Conservation (phyloP, 2,888 invertebrate species). For the Cerastis rubricosa region DNA sequence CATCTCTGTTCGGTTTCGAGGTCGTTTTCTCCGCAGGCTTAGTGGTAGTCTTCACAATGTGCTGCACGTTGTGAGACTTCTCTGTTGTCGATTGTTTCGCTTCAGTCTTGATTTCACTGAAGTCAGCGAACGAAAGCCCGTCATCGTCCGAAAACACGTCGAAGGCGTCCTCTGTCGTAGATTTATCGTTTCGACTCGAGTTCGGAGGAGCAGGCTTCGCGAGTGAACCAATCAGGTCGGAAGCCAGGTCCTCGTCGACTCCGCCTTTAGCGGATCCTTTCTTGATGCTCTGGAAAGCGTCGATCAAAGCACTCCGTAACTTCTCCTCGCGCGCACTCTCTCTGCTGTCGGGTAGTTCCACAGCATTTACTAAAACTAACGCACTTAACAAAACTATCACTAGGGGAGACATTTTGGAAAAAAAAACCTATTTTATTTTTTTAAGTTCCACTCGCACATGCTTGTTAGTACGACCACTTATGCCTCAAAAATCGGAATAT, state of each 20-base stretch:
- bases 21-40: constrained; percentile 78
- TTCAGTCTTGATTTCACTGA: constrained; percentile 76
- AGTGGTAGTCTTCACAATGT: constrained; percentile 84
- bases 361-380: constrained; percentile 75
- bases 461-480: constrained; percentile 62
- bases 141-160: constrained; percentile 85
- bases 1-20: constrained; percentile 77
- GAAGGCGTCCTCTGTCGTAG: constrained; percentile 79
- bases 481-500: constrained; percentile 26
- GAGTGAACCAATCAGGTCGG: constrained; percentile 84
- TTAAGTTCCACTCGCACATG: constrained; percentile 78
- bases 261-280: constrained; percentile 85
- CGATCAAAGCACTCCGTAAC: constrained; percentile 85
- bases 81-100: constrained; percentile 79
- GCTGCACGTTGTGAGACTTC: constrained; percentile 87
- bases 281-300: constrained; percentile 88
- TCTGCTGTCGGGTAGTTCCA: constrained; percentile 76
- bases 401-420: constrained; percentile 80
- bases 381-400: constrained; percentile 83
- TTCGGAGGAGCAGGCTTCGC: constrained; percentile 69
- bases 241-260: constrained; percentile 80
- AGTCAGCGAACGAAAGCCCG: constrained; percentile 84
- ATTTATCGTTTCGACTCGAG: constrained; percentile 71
- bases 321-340: constrained; percentile 86
- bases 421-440: constrained; percentile 32